Evolutionary conservation across 2,888 invertebrate species (phyloP), one percentile per base, ranked within the genome.

Genomic region (Andrena minutula): DNA sequence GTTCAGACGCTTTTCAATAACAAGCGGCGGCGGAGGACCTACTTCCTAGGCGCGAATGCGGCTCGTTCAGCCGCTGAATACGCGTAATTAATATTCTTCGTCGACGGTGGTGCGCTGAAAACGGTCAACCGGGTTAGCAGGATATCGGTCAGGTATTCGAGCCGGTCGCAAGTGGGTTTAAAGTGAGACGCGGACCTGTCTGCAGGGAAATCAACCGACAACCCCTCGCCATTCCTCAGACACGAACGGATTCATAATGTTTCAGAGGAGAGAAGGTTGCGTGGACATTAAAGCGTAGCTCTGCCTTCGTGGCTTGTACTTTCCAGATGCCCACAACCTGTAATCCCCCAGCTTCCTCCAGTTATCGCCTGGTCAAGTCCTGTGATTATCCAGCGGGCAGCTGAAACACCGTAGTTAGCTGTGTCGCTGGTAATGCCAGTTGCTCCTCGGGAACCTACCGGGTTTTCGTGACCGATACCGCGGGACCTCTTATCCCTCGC

Each of bases 281-380:
- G 61, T 32, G 16, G 51, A 51, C 51, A 51, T 51, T 51, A 51
- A 51, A 51, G 51, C 51, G 51, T 51, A 58, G 81, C 76, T 83
- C 74, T 56, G 35, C 58, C 8, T 73, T 53, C 20, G 30, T 26
- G 68, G 64, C 70, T 77, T 70, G 64, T 75, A 77, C 61, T 86
- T 78, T 74, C 75, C 64, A 65, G 83, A 73, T 56, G 4, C 51
- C 69, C 69, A 8, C 60, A 79, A 79, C 73, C 85, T 83, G 41
- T 78, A 76, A 87, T 87, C 79, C 75, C 75, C 73, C 83, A 64
- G 70, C 75, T 77, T 58, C 79, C 77, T 65, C 68, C 85, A 86
- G 78, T 83, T 79, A 81, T 82, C 85, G 81, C 85, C 65, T 69
- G 28, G 58, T 49, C 47, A 32, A 85, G 51, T 72, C 66, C 82